phyloP scores from a whole-genome alignment of 2,888 invertebrate species.

The Cremastobaeus sp. region DNA sequence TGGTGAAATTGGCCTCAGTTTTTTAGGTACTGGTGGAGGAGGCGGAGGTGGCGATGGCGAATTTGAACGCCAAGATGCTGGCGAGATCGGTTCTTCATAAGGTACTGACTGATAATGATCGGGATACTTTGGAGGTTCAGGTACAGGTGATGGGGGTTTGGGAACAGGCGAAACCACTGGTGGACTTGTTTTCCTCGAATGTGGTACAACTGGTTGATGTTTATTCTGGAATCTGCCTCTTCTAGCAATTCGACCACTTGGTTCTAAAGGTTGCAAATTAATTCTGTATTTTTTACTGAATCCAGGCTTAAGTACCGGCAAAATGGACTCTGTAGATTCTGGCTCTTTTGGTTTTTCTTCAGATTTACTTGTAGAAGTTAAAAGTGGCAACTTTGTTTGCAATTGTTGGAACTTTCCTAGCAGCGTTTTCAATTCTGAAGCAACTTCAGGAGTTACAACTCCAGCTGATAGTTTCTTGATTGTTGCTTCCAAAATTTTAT shows the following conservation, averaged over 20 bases:
- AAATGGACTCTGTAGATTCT: background rate
- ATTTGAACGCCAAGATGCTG: slow-evolving; percentile 1
- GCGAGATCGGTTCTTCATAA: background rate
- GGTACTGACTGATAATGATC: background rate
- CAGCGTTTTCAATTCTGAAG: slow-evolving; percentile 35
- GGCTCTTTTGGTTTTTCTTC: background rate
- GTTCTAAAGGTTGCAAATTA: slow-evolving; percentile 35
- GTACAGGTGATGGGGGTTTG: background rate
- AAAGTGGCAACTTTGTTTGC: slow-evolving; percentile 9
- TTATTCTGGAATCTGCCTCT: slow-evolving; percentile 3
- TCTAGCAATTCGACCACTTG: slow-evolving; percentile 2
- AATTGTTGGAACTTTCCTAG: slow-evolving; percentile 38
- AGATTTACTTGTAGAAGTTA: slow-evolving; percentile 2
- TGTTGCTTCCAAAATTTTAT: slow-evolving; percentile 45
- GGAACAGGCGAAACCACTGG: background rate
- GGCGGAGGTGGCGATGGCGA: background rate
- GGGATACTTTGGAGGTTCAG: background rate
- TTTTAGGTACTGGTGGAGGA: background rate
- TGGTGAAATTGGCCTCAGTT: slow-evolving; percentile 26
- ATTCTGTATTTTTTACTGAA: slow-evolving; percentile 31
- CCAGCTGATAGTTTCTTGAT: slow-evolving; percentile 28
- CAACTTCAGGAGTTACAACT: slow-evolving; percentile 23
- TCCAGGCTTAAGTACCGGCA: slow-evolving; percentile 22
- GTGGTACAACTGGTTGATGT: no score
- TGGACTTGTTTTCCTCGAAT: no score